Evolutionary conservation across 2,888 invertebrate genomes (phyloP).

Genomic region (Apoderus coryli): DNA sequence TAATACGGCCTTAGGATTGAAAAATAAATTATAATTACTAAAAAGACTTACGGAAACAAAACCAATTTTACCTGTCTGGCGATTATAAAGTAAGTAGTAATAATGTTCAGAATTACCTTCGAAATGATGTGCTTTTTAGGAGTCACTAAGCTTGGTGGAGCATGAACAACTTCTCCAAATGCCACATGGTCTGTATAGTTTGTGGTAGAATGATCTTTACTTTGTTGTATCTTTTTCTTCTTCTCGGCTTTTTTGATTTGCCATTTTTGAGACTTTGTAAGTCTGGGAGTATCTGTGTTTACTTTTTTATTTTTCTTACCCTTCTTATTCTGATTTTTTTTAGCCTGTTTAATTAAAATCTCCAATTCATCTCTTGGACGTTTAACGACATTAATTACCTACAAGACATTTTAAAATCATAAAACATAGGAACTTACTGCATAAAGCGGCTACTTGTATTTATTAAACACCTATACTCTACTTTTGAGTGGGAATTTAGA

Average conservation of each 20-base stretch:
- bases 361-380: constrained; percentile 39
- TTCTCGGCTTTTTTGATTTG: constrained; percentile 36
- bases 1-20: too few relatives aligned
- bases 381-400: too few relatives aligned
- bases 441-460: too few relatives aligned
- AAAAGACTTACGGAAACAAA: too few relatives aligned
- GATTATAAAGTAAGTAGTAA: too few relatives aligned
- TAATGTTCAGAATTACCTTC: too few relatives aligned
- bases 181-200: constrained; percentile 43
- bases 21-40: too few relatives aligned
- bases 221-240: constrained; percentile 17
- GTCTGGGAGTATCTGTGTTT: constrained; percentile 27
- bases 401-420: too few relatives aligned
- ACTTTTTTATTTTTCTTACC: constrained; percentile 27
- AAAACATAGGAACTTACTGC: too few relatives aligned
- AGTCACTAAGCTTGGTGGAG: constrained; percentile 48
- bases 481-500: too few relatives aligned
- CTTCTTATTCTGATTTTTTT: constrained; percentile 25
- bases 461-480: too few relatives aligned
- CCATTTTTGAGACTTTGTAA: constrained; percentile 40
- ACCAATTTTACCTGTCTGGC: too few relatives aligned
- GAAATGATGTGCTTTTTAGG: constrained; percentile 35
- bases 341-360: constrained; percentile 29
- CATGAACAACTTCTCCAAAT: constrained; percentile 64
- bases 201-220: constrained; percentile 34